These are phyloP conservation scores for Zaprionus ornatus DNA, from an alignment of 1,140 invertebrate species.

Conservation along the genomic window DNA sequence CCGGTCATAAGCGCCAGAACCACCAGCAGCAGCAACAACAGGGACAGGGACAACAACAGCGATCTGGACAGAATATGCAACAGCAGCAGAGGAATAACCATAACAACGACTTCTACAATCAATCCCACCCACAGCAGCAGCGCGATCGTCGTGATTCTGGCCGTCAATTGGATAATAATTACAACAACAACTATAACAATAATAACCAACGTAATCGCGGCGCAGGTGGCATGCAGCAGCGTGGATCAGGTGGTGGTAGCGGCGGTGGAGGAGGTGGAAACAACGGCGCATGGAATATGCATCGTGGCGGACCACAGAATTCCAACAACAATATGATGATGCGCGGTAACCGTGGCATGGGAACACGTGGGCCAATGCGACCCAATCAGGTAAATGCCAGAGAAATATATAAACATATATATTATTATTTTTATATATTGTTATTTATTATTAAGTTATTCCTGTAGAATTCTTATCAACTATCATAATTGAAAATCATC, in stretches of 20 bases:
- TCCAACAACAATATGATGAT: slow-evolving; percentile 79
- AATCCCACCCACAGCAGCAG: slow-evolving; percentile 65
- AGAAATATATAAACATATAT: neutral
- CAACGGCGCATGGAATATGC: slow-evolving; percentile 75
- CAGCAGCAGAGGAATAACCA: slow-evolving; percentile 56
- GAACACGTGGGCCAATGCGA: slow-evolving; percentile 69
- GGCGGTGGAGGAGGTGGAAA: slow-evolving; percentile 15
- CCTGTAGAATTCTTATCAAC: neutral
- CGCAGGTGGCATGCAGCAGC: slow-evolving; percentile 56
- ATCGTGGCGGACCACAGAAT: slow-evolving; percentile 71
- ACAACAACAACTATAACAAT: slow-evolving; percentile 83
- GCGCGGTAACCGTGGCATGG: slow-evolving; percentile 69
- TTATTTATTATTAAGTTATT: neutral
- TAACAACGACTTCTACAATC: slow-evolving; percentile 73
- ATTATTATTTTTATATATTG: too few relatives aligned
- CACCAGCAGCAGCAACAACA: slow-evolving; percentile 68
- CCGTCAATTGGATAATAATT: slow-evolving; percentile 70
- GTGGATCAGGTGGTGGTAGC: slow-evolving; percentile 35
- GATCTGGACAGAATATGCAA: slow-evolving; percentile 60
- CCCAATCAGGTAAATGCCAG: slow-evolving; percentile 68
- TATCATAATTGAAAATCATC: neutral
- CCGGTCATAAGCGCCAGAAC: slow-evolving; percentile 81
- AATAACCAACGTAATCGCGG: slow-evolving; percentile 71
- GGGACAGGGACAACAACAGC: slow-evolving; percentile 67
- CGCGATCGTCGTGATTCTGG: slow-evolving; percentile 80